Evolutionary conservation across 2,797 vertebrate genomes (phyloP).

Genomic region (Enteromius anoplus): DNA sequence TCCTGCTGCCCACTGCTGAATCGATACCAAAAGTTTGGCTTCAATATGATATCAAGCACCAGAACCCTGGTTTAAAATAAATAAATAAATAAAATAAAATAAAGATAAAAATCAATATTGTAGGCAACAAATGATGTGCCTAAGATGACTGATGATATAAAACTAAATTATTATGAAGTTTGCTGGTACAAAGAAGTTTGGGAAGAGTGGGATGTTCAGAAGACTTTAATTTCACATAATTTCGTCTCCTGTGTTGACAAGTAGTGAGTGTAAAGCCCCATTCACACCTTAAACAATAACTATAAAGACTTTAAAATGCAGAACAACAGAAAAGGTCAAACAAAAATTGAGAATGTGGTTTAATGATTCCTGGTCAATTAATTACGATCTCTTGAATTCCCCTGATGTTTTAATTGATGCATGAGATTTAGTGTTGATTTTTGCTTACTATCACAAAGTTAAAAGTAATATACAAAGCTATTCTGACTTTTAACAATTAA

Average conservation of each 20-base stretch:
- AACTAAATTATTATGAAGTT: not conserved
- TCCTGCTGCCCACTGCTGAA: not conserved
- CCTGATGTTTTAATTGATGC: not conserved
- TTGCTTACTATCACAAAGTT: not conserved
- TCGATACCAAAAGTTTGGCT: not conserved
- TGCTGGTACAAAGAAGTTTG: not conserved
- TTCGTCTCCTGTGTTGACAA: slow-evolving; percentile 24
- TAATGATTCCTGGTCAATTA: slow-evolving; percentile 5
- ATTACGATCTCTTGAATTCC: not conserved
- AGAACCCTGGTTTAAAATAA: not conserved
- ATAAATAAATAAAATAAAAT: too few species aligned
- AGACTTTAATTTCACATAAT: slow-evolving; percentile 13
- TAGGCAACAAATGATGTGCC: not conserved
- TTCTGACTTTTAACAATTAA: slow-evolving; percentile 4
- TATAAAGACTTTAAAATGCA: not conserved
- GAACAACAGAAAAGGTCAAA: slow-evolving; percentile 14
- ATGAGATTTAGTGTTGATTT: not conserved
- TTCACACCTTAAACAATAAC: too few species aligned
- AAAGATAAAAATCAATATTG: not conserved
- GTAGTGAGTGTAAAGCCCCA: not conserved
- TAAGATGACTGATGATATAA: not conserved
- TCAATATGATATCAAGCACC: not conserved
- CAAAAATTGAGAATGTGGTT: not conserved
- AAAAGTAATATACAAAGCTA: not conserved
- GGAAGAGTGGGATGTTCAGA: not conserved